Base-by-base conservation (phyloP, 2,888 invertebrate genomes). In the Carcina quercana region DNA sequence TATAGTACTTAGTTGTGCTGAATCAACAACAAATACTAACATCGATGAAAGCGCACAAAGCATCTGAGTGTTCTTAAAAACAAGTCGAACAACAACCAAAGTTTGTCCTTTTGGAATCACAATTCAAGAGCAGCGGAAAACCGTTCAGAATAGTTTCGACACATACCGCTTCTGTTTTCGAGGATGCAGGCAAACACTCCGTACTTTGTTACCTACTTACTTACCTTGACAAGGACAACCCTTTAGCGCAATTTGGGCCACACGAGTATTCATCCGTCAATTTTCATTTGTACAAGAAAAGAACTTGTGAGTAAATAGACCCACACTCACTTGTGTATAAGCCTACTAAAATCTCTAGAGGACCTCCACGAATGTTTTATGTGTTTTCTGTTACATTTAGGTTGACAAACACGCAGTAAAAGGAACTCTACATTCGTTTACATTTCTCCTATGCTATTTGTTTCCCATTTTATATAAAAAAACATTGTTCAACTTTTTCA, bases 251-350 rank as follows among this genome's bases (percentile, higher is more conserved):
- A 36, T 21, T 32, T 28, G 13, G 30, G 37, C 39, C 47, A 38
- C 45, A 15, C 24, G 47, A 41, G 49, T 44, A 41, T 47, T 42
- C n/a, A 40, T 40, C 45, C 45, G 47, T 47, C 51, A 48, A 47
- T 48, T 47, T 47, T 38, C 40, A 44, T 52, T 49, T 45, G 27
- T 36, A 27, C 37, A 34, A 35, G 35, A 24, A 45, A 38, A 43
- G 35, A 22, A 37, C 30, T 30, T 11, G 6, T 36, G 40, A 32
- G 21, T 28, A 34, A 29, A n/a, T n/a, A n/a, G n/a, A n/a, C n/a
- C n/a, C n/a, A n/a, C n/a, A n/a, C n/a, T n/a, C n/a, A n/a, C n/a
- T n/a, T n/a, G n/a, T n/a, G n/a, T 35, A 37, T 21, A 28, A 37
- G 37, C 28, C 24, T 27, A 21, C 25, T 19, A 22, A 30, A 25